phyloP scores from a whole-genome alignment of 2,888 invertebrate species.

The Amphimallon solstitiale region DNA sequence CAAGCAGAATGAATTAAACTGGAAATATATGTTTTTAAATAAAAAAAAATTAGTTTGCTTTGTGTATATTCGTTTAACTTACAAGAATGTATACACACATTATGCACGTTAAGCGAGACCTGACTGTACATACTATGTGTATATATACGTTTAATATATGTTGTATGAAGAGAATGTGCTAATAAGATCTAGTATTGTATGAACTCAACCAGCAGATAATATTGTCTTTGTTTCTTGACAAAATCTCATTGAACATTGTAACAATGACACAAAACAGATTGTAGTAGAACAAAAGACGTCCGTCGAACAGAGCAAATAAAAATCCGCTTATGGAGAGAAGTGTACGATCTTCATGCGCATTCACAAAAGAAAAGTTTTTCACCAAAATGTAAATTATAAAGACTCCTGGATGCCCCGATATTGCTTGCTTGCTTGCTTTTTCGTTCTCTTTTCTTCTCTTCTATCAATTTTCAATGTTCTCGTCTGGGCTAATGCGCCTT shows the following conservation, averaged over 20 bases:
- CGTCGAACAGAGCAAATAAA: not conserved
- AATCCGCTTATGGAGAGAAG: not conserved
- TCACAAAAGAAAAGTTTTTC: slow-evolving; percentile 1
- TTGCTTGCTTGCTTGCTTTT: slow-evolving; percentile 1
- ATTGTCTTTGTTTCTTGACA: no score
- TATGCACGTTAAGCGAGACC: no score
- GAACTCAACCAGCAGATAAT: not conserved
- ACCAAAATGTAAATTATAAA: not conserved
- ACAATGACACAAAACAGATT: no score
- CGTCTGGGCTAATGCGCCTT: slow-evolving; percentile 9
- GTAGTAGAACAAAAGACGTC: not conserved
- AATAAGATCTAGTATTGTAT: not conserved
- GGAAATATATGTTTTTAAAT: no score
- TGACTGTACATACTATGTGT: no score
- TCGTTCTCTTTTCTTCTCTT: not conserved
- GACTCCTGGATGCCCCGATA: no score
- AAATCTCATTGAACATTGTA: no score
- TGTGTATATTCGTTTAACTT: no score
- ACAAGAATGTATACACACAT: no score
- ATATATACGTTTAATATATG: no score
- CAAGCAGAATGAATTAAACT: no score
- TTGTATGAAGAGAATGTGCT: not conserved
- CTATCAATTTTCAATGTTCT: slow-evolving; percentile 13
- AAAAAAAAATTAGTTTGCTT: no score
- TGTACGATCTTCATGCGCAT: not conserved